Evolutionary conservation across 1,140 invertebrate species (phyloP), one percentile per base, ranked within the genome.

Genomic region (Penaeus indicus): DNA sequence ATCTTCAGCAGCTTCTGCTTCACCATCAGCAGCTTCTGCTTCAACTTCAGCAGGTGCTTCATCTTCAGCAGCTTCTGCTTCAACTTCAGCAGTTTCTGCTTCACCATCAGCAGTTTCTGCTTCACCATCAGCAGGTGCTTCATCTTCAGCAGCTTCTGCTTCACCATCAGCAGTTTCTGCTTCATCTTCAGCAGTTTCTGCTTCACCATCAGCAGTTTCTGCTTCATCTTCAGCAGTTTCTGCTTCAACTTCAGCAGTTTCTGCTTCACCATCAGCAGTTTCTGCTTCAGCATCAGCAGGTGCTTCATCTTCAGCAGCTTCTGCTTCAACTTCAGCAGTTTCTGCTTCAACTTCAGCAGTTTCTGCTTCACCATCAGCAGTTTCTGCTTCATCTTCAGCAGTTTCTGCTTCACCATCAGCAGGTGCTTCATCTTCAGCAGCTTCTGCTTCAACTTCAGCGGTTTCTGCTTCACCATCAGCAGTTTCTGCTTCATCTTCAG

Each of bases 1-100:
- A n/a, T 8, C 82, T 84, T 84, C 82, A 38, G 69, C 75, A 60
- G 38, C 47, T 86, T 62, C 72, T 60, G 19, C 77, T 77, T n/a
- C 67, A 38, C 32, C 79, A 42, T 21, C 72, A 32, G 72, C 27
- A 27, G 27, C 3, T 27, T 19, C 72, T 10, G 27, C n/a, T 84
- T 67, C 42, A 47, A 13, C 82, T 19, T 67, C 61, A 7, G 61
- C 22, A 7, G 42, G 18, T 10, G 27, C n/a, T 84, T 13, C 54
- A 13, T 1, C 54, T 54, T 16, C 54, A 54, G 54, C 54, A 54
- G 10, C 0, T 54, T 16, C 54, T 54, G 5, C 54, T 54, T 54
- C 54, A 13, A 0, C 54, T 54, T 54, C 54, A 54, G 54, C 11
- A 54, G 54, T 21, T 18, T 67, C 82, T 4, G 13, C 18, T 25